Base-by-base conservation (phyloP, 2,888 invertebrate species). In the Tillus elongatus region DNA sequence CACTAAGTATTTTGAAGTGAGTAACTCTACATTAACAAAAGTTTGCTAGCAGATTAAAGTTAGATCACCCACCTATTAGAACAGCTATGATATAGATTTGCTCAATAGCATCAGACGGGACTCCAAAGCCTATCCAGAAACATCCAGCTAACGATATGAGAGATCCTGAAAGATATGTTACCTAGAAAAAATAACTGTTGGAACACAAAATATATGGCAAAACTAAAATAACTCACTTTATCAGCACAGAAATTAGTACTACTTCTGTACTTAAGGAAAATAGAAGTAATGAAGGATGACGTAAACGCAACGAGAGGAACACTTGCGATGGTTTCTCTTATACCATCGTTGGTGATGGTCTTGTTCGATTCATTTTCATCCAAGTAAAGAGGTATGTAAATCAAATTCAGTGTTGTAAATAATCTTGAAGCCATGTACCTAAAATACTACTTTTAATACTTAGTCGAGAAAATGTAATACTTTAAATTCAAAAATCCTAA, bases 321-420 rank as follows among this genome's bases (percentile, higher is more conserved):
- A 35, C 77, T 81, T 3, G 86, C 86, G n/a, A 86, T 71, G 10
- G 79, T 71, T 55, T 85, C 79, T 3, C 74, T 50, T 28, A 52
- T 46, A 36, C 44, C 44, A 36, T 47, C 44, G 33, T 46, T 46
- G 6, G 45, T 6, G 6, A 11, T 11, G 6, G 26, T 37, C 27
- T 44, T 42, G 33, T 40, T 43, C 1, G 67, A 53, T 24, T 74
- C 66, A 3, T 76, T 68, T 60, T 82, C 81, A 51, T 87, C 84
- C 38, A 92, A 71, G 63, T 88, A 93, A 50, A 92, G 69, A 1
- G 92, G 90, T 49, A 92, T 77, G 62, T 91, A 93, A 2, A 91
- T 83, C 49, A 92, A 77, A 43, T 86, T 83, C 29, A 92, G 66
- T 41, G 90, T 91, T 58, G 88, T 82, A 63, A 85, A 88, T 15